Evolutionary conservation across 1,140 invertebrate genomes (phyloP).

Genomic region (Popillia japonica): DNA sequence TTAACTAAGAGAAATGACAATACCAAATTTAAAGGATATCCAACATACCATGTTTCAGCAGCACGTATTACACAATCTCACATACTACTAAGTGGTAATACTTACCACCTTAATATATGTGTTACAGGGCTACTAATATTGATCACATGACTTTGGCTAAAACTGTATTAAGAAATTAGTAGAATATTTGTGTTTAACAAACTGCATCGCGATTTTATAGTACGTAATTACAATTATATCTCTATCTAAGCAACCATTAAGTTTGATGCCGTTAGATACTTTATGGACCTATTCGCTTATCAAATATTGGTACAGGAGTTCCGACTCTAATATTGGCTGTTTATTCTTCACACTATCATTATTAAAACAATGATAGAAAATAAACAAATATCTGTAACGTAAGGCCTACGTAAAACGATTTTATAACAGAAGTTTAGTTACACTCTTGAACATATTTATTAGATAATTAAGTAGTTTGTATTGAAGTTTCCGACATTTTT

Average conservation of each 20-base stretch:
- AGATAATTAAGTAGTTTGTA: neutral
- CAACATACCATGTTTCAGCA: neutral
- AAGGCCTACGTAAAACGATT: neutral
- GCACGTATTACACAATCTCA: neutral
- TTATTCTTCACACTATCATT: neutral
- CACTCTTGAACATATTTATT: neutral
- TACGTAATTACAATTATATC: neutral
- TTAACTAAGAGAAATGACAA: neutral
- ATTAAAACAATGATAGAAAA: constrained; percentile 27
- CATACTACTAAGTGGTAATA: neutral
- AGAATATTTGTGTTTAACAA: constrained; percentile 18
- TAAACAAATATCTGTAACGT: neutral
- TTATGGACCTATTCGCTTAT: neutral
- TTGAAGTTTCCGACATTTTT: neutral
- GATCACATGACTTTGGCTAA: neutral
- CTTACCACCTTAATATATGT: neutral
- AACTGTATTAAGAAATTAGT: neutral
- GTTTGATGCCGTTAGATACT: neutral
- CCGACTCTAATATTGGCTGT: neutral
- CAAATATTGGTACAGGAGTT: constrained; percentile 20
- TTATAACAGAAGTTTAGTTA: neutral
- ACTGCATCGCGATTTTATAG: constrained; percentile 4
- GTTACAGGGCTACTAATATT: neutral
- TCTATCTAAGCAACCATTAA: neutral
- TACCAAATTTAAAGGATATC: neutral